Evolutionary conservation across 2,888 invertebrate species (phyloP), one percentile per base, ranked within the genome.

Genomic region (Torymus aiolomorphi): DNA sequence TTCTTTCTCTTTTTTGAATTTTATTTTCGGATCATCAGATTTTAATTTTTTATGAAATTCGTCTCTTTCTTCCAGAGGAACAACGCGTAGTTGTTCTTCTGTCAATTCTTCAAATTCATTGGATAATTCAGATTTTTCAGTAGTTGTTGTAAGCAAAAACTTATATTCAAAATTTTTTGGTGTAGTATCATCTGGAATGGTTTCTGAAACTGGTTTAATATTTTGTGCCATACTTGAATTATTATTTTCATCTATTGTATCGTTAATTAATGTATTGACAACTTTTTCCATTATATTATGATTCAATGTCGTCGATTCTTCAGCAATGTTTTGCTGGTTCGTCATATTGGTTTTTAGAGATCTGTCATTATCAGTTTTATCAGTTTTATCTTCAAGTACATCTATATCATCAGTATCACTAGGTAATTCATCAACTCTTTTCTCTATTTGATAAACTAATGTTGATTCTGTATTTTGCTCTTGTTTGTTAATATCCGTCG

Each of bases 131-230:
- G 78, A 71, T 12, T 16, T 82, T 62, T 69, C 76, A 56, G 76
- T 80, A 0, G 88, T 86, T 2, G 87, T 86, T 2, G 84, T 77
- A 51, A 88, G 86, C 8, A 85, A 76, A 20, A 82, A 86, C 76
- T 85, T 87, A 66, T 85, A 88, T 78, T 86, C 84, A 56, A 88
- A 87, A n/a, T 82, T 80, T 1, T 82, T 31, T 0, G 88, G 87
- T 24, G 83, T 83, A 0, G 84, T 83, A 72, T 89, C 88, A 54
- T 89, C 89, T 24, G 86, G 72, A 57, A 89, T 82, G 14, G 85
- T 75, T 75, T 90, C 90, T 0, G 87, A 88, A 11, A 90, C 89
- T 13, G 90, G 90, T 83, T 86, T 89, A 14, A 89, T 84, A 20
- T 88, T 85, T 12, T 61, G 65, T 49, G 18, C 12, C 1, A 16